Evolutionary conservation across 2,888 invertebrate species (phyloP).

Genomic region (Aromia moschata): DNA sequence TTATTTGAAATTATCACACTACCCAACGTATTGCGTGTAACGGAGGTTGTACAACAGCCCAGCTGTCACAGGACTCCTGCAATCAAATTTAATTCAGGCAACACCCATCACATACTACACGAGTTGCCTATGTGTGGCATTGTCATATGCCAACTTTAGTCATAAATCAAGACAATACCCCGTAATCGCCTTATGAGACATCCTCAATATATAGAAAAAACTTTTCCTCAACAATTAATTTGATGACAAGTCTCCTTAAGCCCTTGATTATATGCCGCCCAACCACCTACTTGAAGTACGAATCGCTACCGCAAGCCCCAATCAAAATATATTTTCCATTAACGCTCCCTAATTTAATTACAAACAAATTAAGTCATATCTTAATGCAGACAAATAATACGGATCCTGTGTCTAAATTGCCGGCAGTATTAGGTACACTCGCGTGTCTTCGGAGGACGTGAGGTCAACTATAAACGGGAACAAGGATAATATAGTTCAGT

Average conservation of each 20-base stretch:
- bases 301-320: conserved; percentile 4
- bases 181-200: neutral
- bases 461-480: conserved; percentile 37
- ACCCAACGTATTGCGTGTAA: too few relatives aligned
- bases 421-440: conserved; percentile 14
- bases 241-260: conserved; percentile 5
- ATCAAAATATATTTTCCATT: conserved; percentile 18
- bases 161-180: neutral
- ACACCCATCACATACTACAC: too few relatives aligned
- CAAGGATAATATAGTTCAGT: too few relatives aligned
- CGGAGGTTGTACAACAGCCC: too few relatives aligned
- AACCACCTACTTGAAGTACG: neutral
- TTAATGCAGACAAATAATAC: conserved; percentile 21
- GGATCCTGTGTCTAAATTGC: conserved; percentile 24
- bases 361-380: conserved; percentile 24
- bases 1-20: too few relatives aligned
- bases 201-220: neutral
- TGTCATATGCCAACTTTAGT: too few relatives aligned
- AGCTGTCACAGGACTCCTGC: too few relatives aligned
- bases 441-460: conserved; percentile 29
- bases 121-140: too few relatives aligned
- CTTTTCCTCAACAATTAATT: conserved; percentile 5
- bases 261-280: neutral
- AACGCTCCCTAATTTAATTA: conserved; percentile 22
- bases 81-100: too few relatives aligned